These are phyloP conservation scores for Meteorus sp. DNA, from an alignment of 1,140 invertebrate genomes.

Conservation along the genomic window DNA sequence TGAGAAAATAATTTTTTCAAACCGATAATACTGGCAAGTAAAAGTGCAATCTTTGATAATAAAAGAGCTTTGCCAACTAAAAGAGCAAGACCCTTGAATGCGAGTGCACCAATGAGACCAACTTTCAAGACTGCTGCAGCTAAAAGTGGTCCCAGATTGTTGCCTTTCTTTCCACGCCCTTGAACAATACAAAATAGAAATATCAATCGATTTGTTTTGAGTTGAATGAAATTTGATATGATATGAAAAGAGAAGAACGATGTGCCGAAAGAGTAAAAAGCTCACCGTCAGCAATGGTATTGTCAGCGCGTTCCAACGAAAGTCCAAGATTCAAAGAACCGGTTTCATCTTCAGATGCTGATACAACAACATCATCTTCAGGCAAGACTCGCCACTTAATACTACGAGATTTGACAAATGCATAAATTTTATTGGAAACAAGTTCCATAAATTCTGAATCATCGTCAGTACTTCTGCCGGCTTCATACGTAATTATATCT, in stretches of 20 bases:
- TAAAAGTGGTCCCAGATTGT: slow-evolving; percentile 73
- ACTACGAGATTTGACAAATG: slow-evolving; percentile 70
- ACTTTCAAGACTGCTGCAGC: slow-evolving; percentile 78
- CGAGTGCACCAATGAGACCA: slow-evolving; percentile 74
- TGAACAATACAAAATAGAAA: slow-evolving; percentile 20
- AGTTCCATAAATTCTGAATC: slow-evolving; percentile 72
- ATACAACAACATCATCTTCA: slow-evolving; percentile 75
- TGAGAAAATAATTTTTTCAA: slow-evolving; percentile 79
- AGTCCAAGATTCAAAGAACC: slow-evolving; percentile 74
- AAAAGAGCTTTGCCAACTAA: slow-evolving; percentile 81
- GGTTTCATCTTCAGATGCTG: slow-evolving; percentile 68
- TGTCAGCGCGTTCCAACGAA: slow-evolving; percentile 66
- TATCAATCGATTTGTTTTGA: neutral
- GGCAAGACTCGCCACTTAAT: slow-evolving; percentile 65
- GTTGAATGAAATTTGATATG: neutral
- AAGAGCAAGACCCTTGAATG: slow-evolving; percentile 78
- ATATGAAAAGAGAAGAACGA: slow-evolving; percentile 7
- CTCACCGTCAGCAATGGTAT: slow-evolving; percentile 52
- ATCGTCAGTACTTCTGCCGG: slow-evolving; percentile 57
- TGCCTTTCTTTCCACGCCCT: slow-evolving; percentile 72
- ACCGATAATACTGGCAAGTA: slow-evolving; percentile 77
- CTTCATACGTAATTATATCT: slow-evolving; percentile 50
- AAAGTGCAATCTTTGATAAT: slow-evolving; percentile 78
- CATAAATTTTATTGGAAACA: slow-evolving; percentile 72
- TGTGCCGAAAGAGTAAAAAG: neutral